Evolutionary conservation across 1,140 invertebrate species (phyloP), one percentile per base, ranked within the genome.

Genomic region (Tyrophagus putrescentiae): DNA sequence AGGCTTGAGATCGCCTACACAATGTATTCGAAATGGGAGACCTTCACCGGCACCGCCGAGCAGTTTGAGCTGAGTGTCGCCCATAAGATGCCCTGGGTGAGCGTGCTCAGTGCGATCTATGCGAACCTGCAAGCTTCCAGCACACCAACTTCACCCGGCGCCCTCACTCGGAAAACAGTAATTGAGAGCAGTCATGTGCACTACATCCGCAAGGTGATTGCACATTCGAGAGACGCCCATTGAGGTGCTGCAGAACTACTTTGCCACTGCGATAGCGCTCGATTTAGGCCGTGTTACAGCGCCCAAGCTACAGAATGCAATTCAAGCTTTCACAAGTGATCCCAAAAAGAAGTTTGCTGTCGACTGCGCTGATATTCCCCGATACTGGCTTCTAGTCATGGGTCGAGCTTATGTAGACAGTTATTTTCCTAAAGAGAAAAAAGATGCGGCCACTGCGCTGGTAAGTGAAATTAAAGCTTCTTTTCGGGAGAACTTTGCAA

Each of bases 401-500:
- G 28, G 56, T 9, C 31, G 56, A 57, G 7, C 21, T 16, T 57
- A 52, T 57, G 56, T 57, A 4, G 56, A 57, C 21, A 7, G n/a
- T 13, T 18, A 57, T 11, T 57, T 41, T 39, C 39, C 56, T 4
- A 9, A 18, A 45, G 32, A 57, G 28, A 39, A 57, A 23, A 57
- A 57, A 39, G 28, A 57, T 23, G 56, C 39, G 34, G 56, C 32
- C 7, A 21, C 31, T 4, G 18, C 21, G 45, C 65, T 68, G 67
- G 66, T n/a, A n/a, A n/a, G n/a, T n/a, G n/a, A n/a, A n/a, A 64
- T 68, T 28, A 65, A 66, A 27, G 57, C 56, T 42, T 60, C 68
- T 39, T 68, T 68, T 48, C 32, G 65, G 11, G 31, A 60, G 28
- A 54, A 68, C 3, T n/a, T 68, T 11, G 77, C 87, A 84, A 0